Conservation (phyloP, 2,797 vertebrate species). For the Heterohyrax brucei region DNA sequence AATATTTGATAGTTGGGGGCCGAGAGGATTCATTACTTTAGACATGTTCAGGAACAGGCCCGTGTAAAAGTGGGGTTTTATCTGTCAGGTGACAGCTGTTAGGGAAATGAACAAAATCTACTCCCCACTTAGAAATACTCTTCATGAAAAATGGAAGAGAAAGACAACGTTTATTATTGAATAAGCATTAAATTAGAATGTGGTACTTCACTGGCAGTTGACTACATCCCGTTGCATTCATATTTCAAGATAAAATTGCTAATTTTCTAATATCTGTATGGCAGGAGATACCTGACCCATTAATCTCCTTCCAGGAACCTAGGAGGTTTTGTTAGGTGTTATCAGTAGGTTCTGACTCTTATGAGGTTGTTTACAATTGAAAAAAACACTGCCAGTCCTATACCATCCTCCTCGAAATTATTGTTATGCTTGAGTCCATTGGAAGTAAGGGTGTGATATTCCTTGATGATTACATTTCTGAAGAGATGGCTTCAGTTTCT, state of each 20-base stretch:
- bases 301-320: neutral
- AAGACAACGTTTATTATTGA: neutral
- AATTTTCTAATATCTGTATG: neutral
- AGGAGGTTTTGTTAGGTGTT: neutral
- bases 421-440: neutral
- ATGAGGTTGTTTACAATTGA: neutral
- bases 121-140: neutral
- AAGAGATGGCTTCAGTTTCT: no score
- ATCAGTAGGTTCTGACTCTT: neutral
- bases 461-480: no score
- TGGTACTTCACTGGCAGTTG: neutral
- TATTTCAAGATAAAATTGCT: no score
- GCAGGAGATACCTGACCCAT: neutral
- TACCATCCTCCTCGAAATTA: neutral
- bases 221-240: neutral
- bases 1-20: neutral
- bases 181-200: neutral
- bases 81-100: neutral
- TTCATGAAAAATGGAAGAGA: neutral
- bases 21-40: conserved; percentile 47
- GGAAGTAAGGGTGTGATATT: no score
- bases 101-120: neutral
- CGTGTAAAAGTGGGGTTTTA: conserved; percentile 41
- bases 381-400: neutral
- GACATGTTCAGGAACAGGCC: conserved; percentile 19